Percentiles rank a stretch among this genome's conserved stretches.
These are phyloP conservation scores for Drosophila varians DNA, from an alignment of 1,140 invertebrate species.

Conservation along the genomic window DNA sequence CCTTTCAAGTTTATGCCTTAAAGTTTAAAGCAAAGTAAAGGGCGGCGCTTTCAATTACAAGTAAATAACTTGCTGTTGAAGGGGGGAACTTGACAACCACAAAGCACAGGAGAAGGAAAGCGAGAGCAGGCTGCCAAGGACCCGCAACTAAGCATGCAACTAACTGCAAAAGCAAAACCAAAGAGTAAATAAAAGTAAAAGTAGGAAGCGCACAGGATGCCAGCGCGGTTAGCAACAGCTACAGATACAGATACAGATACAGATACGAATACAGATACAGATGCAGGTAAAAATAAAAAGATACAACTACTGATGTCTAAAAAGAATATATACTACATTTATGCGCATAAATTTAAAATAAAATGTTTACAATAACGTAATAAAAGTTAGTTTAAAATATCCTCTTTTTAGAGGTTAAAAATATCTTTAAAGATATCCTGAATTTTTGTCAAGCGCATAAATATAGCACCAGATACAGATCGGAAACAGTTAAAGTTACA, in stretches of 20 bases:
- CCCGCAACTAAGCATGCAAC: slow-evolving; percentile 46
- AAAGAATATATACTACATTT: slow-evolving; percentile 12
- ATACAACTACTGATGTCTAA: slow-evolving; percentile 24
- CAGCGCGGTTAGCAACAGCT: slow-evolving; percentile 42
- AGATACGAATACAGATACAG: slow-evolving; percentile 19
- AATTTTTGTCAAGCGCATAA: not conserved
- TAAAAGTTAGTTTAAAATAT: not conserved
- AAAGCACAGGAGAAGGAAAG: slow-evolving; percentile 11
- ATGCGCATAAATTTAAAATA: slow-evolving; percentile 25
- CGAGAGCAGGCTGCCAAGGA: slow-evolving; percentile 24
- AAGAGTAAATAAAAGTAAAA: slow-evolving; percentile 54
- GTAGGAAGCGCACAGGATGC: slow-evolving; percentile 38
- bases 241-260: slow-evolving; percentile 35
- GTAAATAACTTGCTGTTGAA: not conserved
- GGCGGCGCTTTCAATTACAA: slow-evolving; percentile 5
- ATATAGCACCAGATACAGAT: slow-evolving; percentile 14
- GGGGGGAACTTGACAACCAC: slow-evolving; percentile 6
- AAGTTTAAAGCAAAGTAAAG: not conserved
- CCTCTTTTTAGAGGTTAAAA: not conserved
- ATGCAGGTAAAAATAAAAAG: slow-evolving; percentile 1
- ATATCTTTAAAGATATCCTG: not conserved
- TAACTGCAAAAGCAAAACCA: slow-evolving; percentile 57
- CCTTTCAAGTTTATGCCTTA: slow-evolving; percentile 7
- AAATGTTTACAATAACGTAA: too few relatives aligned
- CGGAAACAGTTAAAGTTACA: slow-evolving; percentile 33